Evolutionary conservation across 2,797 vertebrate genomes (phyloP).

Genomic region (Danionella dracula): DNA sequence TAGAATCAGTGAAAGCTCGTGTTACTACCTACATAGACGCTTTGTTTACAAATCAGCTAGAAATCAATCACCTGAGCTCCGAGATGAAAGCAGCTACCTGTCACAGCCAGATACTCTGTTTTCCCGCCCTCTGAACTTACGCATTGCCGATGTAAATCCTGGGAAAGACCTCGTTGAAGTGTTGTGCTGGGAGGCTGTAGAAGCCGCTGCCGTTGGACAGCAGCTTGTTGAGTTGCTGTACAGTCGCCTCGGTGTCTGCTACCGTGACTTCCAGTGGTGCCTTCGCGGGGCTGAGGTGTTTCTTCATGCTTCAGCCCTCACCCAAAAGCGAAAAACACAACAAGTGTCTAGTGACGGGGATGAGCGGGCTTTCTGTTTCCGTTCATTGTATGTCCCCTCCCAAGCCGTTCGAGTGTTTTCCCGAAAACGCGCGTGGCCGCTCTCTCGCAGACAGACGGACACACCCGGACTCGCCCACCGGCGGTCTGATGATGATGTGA

Average conservation of each 20-base stretch:
- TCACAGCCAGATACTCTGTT: conserved; percentile 3
- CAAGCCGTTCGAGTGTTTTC: conserved; percentile 47
- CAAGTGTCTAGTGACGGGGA: conserved; percentile 33
- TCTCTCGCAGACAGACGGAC: conserved; percentile 54
- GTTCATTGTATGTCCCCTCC: conserved; percentile 51
- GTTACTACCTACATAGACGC: conserved; percentile 1
- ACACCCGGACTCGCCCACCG: conserved; percentile 59
- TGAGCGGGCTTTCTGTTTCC: conserved; percentile 31
- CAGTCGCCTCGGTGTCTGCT: conserved; percentile 70
- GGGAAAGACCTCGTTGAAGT: conserved; percentile 93
- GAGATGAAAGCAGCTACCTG: conserved; percentile 31
- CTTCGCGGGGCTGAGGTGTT: conserved; percentile 69
- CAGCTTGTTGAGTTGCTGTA: conserved; percentile 89
- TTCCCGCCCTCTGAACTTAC: conserved; percentile 71
- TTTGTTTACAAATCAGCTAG: background rate
- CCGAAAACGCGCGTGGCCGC: conserved; percentile 19
- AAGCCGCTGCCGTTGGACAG: conserved; percentile 84
- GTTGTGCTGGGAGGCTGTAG: conserved; percentile 90
- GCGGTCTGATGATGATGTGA: conserved; percentile 49
- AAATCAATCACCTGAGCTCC: background rate
- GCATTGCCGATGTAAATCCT: conserved; percentile 93
- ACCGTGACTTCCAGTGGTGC: conserved; percentile 54
- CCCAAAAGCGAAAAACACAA: conserved; percentile 36
- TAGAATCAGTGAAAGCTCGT: background rate
- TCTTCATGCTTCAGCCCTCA: conserved; percentile 65